Evolutionary conservation across 2,888 invertebrate genomes (phyloP), one percentile per base, ranked within the genome.

Genomic region (Tiphia femorata): DNA sequence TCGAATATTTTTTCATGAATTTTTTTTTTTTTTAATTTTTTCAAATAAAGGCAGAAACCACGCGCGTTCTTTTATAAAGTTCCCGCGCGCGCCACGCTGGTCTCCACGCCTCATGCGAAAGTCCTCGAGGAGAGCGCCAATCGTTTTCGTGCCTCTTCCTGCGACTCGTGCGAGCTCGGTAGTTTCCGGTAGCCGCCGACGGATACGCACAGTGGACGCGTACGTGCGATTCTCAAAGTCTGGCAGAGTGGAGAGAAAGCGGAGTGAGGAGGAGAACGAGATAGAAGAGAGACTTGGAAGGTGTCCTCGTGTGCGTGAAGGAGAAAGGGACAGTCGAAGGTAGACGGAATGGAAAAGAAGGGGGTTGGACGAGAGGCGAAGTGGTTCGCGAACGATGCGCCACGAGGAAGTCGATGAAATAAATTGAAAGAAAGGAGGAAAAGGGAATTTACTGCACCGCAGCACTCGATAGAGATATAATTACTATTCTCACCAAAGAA

Each of bases 201-300:
- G 23, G 27, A 38, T 25, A 38, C 37, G 7, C 33, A n/a, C 12
- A n/a, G n/a, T n/a, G 19, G 20, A 12, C 30, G 42, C 35, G 49
- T 49, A 42, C 53, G 53, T 41, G 53, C 37, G 53, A 47, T 41
- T 35, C 49, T 33, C 27, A 25, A 17, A 23, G 43, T 23, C 29
- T 17, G 49, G 29, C 46, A 51, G 52, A 33, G 53, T 33, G 57
- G 14, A 30, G 4, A 21, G 19, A 38, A 3, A 17, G 21, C 44
- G 2, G 35, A 25, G 49, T 43, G 42, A 41, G 52, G 17, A 14
- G 14, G 47, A 29, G n/a, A 1, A 7, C 27, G 12, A 33, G 41
- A 29, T 12, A 23, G 38, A 16, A 4, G 17, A 4, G 29, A 20
- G 29, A n/a, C n/a, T n/a, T n/a, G 14, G 8, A 29, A 52, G 52